These are phyloP conservation scores for Mirza zaza DNA, from an alignment of 2,113 vertebrate genomes.

Conservation along the genomic window DNA sequence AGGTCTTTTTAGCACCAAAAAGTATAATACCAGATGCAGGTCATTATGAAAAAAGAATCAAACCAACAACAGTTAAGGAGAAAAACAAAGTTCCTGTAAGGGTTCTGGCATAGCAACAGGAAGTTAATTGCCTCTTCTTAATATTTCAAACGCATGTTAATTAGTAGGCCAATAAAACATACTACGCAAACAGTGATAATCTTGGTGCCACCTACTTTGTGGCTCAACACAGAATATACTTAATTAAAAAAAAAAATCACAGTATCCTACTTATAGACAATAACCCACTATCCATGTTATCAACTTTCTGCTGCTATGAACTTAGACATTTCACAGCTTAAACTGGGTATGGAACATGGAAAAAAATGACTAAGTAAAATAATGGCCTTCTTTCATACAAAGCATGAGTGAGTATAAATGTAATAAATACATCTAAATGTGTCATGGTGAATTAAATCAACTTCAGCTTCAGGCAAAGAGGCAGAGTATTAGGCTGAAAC, in stretches of 20 bases:
- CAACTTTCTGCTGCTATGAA: constrained; percentile 70
- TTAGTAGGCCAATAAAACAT: constrained; percentile 71
- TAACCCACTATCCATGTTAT: constrained; percentile 66
- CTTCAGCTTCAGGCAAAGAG: constrained; percentile 41
- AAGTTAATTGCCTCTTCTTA: constrained; percentile 65
- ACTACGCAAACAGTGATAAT: constrained; percentile 56
- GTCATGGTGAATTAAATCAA: constrained; percentile 71
- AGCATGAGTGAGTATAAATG: constrained; percentile 67
- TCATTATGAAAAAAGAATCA: constrained; percentile 42
- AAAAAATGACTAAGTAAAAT: constrained; percentile 79
- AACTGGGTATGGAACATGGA: constrained; percentile 68
- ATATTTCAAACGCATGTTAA: constrained; percentile 61
- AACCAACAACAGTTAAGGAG: constrained; percentile 46
- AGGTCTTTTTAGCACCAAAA: constrained; percentile 63
- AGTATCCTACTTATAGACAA: constrained; percentile 62
- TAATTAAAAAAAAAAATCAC: not conserved
- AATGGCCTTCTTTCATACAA: constrained; percentile 82
- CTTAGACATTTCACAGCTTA: constrained; percentile 80
- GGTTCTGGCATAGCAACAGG: constrained; percentile 44
- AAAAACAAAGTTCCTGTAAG: constrained; percentile 36
- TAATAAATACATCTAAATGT: constrained; percentile 65
- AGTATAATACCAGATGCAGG: constrained; percentile 63
- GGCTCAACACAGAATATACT: constrained; percentile 70
- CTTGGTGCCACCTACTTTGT: constrained; percentile 43
- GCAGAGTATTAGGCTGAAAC: not conserved